Evolutionary conservation across 2,888 invertebrate genomes (phyloP), one percentile per base, ranked within the genome.

Genomic region (Drosophila macrothrix): DNA sequence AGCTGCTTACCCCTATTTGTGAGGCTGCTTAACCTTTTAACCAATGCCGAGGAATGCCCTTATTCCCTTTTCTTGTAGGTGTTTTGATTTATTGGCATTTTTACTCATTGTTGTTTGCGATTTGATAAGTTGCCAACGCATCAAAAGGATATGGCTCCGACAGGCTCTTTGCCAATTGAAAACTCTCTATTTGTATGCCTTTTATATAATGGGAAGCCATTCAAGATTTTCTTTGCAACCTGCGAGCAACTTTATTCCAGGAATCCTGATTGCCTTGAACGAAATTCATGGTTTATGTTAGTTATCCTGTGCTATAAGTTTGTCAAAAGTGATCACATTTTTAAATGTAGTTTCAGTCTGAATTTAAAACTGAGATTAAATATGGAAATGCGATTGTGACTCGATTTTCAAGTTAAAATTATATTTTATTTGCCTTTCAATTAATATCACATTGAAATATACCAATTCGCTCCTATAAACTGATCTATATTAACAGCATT

Each of bases 61-160:
- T 28, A 56, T 65, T 60, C 56, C 67, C 66, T 68, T 62, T 80
- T 84, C 80, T 83, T 78, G 74, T 82, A 85, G 80, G 80, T 83
- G 80, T 82, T 72, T 88, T 89, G 85, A 88, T 89, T 89, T 88
- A 88, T 88, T 80, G 82, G 71, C 80, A 71, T 80, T 84, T 84
- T 82, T 58, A 58, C 56, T 72, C 68, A 76, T 84, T 86, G 89
- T 76, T 87, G 87, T 76, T 87, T 73, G 76, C 84, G 80, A 84
- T 87, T 78, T 73, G 76, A 82, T 88, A 76, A 83, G 86, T 80
- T 81, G 73, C 67, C 67, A 70, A 71, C 68, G 68, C 56, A 43
- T 58, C 67, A 33, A 63, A 78, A 67, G 83, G 83, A 83, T 83
- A 67, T 70, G 67, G 63, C 63, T 54, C 65, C 60, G 60, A 50